phyloP scores from a whole-genome alignment of 92 coral and sea anemone species.

The Epizoanthus rinbou region DNA sequence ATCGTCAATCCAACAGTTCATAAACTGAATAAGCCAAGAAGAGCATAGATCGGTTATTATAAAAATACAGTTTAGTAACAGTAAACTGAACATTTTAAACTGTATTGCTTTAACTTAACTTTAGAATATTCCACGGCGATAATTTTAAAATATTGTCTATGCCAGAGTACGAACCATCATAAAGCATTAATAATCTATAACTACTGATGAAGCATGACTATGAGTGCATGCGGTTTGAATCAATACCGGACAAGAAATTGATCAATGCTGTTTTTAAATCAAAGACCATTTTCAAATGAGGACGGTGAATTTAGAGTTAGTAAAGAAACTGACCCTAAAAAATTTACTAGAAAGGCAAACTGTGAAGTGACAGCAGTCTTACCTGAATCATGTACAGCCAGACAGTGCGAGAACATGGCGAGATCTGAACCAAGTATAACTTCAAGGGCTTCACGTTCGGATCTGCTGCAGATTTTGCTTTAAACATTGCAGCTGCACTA shows the following conservation, averaged over 20 bases:
- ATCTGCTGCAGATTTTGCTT: constrained; percentile 23
- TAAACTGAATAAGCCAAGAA: too few species aligned
- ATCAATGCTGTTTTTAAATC: not conserved
- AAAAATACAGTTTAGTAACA: too few species aligned
- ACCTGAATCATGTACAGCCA: constrained; percentile 91
- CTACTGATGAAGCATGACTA: too few species aligned
- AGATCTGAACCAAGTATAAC: constrained; percentile 77
- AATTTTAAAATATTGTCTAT: not conserved
- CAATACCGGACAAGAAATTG: not conserved
- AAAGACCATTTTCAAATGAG: not conserved
- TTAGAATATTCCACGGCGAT: too few species aligned
- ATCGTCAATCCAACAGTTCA: too few species aligned
- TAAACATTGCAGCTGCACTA: not conserved
- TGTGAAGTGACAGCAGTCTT: constrained; percentile 17
- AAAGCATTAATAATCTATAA: too few species aligned
- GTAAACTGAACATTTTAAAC: too few species aligned
- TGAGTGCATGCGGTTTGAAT: too few species aligned
- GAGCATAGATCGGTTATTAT: too few species aligned
- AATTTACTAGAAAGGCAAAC: not conserved
- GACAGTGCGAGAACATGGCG: constrained; percentile 87
- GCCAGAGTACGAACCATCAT: too few species aligned
- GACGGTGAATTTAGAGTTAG: not conserved
- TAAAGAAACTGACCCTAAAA: not conserved
- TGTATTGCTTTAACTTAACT: too few species aligned
- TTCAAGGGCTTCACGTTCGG: constrained; percentile 59